Conservation (phyloP, 2,113 vertebrate genomes). For the Vulpes vulpes region DNA sequence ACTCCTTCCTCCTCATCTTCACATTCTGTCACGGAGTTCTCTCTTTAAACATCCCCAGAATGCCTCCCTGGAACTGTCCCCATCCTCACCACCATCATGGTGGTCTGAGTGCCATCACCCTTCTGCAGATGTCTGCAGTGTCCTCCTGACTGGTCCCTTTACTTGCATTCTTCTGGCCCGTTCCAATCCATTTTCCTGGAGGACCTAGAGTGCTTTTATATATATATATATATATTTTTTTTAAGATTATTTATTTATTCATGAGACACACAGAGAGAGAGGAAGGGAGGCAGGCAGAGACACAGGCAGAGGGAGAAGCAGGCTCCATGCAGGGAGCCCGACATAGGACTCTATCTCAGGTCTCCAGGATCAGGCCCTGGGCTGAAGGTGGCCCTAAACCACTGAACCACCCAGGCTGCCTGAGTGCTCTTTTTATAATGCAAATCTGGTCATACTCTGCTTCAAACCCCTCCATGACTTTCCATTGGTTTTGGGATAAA, state of each 20-base stretch:
- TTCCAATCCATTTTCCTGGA: neutral
- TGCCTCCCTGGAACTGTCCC: neutral
- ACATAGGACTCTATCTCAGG: too few relatives aligned
- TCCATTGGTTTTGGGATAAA: neutral
- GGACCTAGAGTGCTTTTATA: neutral
- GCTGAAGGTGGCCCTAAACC: too few relatives aligned
- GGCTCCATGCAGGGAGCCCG: too few relatives aligned
- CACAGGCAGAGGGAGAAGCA: too few relatives aligned
- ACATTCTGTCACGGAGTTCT: neutral
- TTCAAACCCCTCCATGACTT: neutral
- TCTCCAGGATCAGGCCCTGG: too few relatives aligned
- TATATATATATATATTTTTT: too few relatives aligned
- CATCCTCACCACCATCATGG: rapidly evolving
- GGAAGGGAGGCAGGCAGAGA: too few relatives aligned
- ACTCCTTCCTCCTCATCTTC: neutral
- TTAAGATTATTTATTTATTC: too few relatives aligned
- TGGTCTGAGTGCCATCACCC: neutral
- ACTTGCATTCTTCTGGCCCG: neutral
- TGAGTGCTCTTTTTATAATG: neutral
- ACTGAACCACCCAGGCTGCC: too few relatives aligned
- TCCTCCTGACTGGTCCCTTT: neutral
- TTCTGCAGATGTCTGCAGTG: neutral
- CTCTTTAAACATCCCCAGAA: neutral
- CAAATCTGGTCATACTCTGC: neutral
- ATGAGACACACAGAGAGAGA: too few relatives aligned